These are phyloP conservation scores for Scaptomyza cyrtandrae DNA, from an alignment of 2,888 invertebrate species.

Conservation along the genomic window DNA sequence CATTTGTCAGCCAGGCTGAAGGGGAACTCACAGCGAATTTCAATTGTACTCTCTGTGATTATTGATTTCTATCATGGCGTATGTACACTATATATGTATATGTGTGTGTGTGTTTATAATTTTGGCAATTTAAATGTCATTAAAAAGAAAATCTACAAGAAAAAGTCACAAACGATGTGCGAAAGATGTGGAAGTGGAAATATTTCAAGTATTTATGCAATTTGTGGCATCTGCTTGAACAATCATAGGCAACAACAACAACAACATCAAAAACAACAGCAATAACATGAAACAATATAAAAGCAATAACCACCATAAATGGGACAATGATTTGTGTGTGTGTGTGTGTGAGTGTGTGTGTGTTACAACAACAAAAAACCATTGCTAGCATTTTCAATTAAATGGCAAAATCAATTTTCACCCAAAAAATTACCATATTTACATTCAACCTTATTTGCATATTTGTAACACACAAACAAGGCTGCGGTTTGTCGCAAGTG, in stretches of 20 bases:
- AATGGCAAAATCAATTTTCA: conserved; percentile 79
- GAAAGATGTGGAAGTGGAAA: conserved; percentile 45
- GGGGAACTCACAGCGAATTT: conserved; percentile 30
- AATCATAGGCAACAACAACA: conserved; percentile 52
- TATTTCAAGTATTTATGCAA: conserved; percentile 65
- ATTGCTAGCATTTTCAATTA: conserved; percentile 71
- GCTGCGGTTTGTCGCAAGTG: conserved; percentile 4
- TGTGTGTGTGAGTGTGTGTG: conserved; percentile 22
- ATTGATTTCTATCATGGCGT: conserved; percentile 62
- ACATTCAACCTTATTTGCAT: conserved; percentile 70
- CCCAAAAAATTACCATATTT: conserved; percentile 75
- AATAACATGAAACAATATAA: conserved; percentile 21
- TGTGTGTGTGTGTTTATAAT: conserved; percentile 53
- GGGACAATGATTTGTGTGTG: conserved; percentile 35
- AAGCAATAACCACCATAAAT: conserved; percentile 18
- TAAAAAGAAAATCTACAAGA: conserved; percentile 68
- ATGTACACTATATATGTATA: background rate
- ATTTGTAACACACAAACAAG: conserved; percentile 50
- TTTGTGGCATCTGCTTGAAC: conserved; percentile 79
- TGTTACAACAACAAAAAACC: conserved; percentile 40
- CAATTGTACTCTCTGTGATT: conserved; percentile 70
- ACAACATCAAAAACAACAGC: conserved; percentile 37
- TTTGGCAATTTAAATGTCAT: conserved; percentile 79
- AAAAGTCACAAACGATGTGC: conserved; percentile 73
- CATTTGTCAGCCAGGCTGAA: conserved; percentile 58